Conservation (phyloP, 2,113 vertebrate species). For the Scophthalmus maximus region DNA sequence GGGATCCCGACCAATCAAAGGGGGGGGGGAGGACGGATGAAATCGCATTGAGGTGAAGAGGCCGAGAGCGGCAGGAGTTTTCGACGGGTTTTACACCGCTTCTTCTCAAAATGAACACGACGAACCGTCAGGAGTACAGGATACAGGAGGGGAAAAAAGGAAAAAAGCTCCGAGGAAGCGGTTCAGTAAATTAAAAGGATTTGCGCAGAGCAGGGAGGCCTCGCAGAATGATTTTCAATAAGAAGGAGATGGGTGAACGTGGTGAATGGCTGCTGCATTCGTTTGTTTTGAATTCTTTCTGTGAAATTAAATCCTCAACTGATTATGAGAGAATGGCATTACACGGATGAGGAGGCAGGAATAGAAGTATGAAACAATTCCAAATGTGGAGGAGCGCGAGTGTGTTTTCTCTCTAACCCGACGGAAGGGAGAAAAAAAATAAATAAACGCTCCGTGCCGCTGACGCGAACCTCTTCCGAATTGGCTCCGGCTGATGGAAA, state of each 20-base stretch:
- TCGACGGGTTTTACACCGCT: slow-evolving; percentile 62
- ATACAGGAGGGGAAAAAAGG: not conserved
- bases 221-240: slow-evolving; percentile 66
- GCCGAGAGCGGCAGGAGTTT: slow-evolving; percentile 25
- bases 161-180: slow-evolving; percentile 15
- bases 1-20: slow-evolving; percentile 33
- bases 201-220: slow-evolving; percentile 47
- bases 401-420: slow-evolving; percentile 55
- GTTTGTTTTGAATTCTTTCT: slow-evolving; percentile 76
- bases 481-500: slow-evolving; percentile 61
- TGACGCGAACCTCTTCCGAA: slow-evolving; percentile 46
- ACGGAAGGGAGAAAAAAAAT: too few relatives aligned
- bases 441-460: slow-evolving; percentile 34
- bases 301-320: slow-evolving; percentile 80
- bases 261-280: slow-evolving; percentile 60
- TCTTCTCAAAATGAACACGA: slow-evolving; percentile 33
- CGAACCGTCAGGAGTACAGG: slow-evolving; percentile 8
- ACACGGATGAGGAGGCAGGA: slow-evolving; percentile 75
- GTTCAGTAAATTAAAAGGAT: slow-evolving; percentile 74
- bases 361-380: slow-evolving; percentile 72
- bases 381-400: slow-evolving; percentile 50
- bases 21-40: not conserved
- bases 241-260: slow-evolving; percentile 68
- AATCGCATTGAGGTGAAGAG: slow-evolving; percentile 31
- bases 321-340: slow-evolving; percentile 78